Conservation (phyloP, 2,797 vertebrate genomes). For the Poecilia wingei region DNA sequence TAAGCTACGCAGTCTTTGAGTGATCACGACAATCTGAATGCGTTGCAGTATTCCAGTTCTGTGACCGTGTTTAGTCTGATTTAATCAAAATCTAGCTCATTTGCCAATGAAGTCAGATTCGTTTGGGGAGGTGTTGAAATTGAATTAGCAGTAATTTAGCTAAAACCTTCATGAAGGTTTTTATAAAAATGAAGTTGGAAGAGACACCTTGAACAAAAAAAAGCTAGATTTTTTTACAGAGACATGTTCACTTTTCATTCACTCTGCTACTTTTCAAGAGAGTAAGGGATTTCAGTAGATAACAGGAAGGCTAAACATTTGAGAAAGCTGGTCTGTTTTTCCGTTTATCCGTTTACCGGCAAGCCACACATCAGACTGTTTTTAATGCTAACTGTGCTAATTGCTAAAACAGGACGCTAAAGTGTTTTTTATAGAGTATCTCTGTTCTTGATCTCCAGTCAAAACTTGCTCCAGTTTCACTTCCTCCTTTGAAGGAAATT, state of each 20-base stretch:
- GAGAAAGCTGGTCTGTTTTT: not conserved
- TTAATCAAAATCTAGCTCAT: too few species aligned
- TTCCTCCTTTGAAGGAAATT: slow-evolving; percentile 64
- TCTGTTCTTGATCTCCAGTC: slow-evolving; percentile 47
- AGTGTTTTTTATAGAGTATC: slow-evolving; percentile 23
- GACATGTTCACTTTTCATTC: not conserved
- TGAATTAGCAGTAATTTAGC: not conserved
- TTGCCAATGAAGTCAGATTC: too few species aligned
- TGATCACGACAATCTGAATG: not conserved
- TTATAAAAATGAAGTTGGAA: not conserved
- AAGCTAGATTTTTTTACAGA: not conserved
- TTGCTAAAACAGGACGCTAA: not conserved
- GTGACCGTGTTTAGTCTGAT: too few species aligned
- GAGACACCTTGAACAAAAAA: not conserved
- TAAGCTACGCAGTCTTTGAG: not conserved
- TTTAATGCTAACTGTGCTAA: not conserved
- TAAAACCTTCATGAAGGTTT: not conserved
- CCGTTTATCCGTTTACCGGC: too few species aligned
- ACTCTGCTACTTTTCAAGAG: not conserved
- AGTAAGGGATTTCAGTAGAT: not conserved
- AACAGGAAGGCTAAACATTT: not conserved
- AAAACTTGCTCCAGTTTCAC: slow-evolving; percentile 67
- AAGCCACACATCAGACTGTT: not conserved
- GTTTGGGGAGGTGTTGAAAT: not conserved
- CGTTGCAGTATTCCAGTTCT: not conserved